Percentiles rank a stretch among this genome's conserved stretches.
These are phyloP conservation scores for Toxostoma redivivum DNA, from an alignment of 2,113 vertebrate genomes.

Conservation along the genomic window DNA sequence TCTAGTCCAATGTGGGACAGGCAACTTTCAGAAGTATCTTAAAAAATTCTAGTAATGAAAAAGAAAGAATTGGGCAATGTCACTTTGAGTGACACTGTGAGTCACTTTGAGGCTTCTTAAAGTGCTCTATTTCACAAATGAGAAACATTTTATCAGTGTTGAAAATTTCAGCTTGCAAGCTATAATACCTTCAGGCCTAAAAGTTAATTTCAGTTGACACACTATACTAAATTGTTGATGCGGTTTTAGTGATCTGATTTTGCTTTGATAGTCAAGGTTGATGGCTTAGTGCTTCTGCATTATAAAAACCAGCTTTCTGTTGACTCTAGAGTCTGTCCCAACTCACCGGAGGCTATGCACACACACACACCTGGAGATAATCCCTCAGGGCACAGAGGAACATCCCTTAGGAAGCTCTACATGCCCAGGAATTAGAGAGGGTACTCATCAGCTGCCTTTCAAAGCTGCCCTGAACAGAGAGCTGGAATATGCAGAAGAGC, in stretches of 20 bases:
- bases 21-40: not conserved
- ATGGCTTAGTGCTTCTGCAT: not conserved
- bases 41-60: not conserved
- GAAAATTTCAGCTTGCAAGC: not conserved
- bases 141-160: not conserved
- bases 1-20: not conserved
- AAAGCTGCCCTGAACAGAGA: not conserved
- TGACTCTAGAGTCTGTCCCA: not conserved
- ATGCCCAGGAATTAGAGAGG: not conserved
- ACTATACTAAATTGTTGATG: not conserved
- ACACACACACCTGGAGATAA: not conserved
- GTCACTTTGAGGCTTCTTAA: not conserved
- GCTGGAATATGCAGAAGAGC: not conserved
- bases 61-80: not conserved
- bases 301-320: not conserved
- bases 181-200: not conserved
- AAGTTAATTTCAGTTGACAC: not conserved
- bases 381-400: not conserved
- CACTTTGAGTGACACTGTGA: not conserved
- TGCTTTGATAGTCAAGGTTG: not conserved
- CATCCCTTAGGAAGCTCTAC: not conserved
- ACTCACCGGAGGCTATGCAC: not conserved
- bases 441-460: not conserved
- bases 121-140: not conserved
- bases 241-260: not conserved